Conservation (phyloP, 1,140 invertebrate genomes). For the Hormaphis cornu region DNA sequence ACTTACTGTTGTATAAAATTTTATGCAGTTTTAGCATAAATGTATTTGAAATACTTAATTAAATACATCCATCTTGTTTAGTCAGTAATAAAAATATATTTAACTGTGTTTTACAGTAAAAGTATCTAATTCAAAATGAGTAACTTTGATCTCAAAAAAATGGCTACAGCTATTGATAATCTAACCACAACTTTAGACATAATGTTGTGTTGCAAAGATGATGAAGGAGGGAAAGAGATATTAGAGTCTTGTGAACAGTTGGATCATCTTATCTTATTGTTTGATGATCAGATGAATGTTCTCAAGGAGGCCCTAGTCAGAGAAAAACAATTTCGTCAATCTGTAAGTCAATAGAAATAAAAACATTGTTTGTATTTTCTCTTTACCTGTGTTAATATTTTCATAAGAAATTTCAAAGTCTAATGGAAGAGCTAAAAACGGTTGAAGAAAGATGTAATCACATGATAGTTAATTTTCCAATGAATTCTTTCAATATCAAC, state of each 20-base stretch:
- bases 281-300: slow-evolving; percentile 8
- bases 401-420: slow-evolving; percentile 5
- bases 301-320: neutral
- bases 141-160: slow-evolving; percentile 10
- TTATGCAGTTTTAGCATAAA: too few species aligned
- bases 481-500: neutral
- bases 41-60: too few species aligned
- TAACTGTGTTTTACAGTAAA: neutral
- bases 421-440: neutral
- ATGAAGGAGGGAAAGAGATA: slow-evolving; percentile 5
- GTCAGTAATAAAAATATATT: too few species aligned
- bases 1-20: too few species aligned
- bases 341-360: neutral
- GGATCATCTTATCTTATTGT: neutral
- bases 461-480: neutral
- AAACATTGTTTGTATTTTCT: neutral
- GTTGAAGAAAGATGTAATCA: slow-evolving; percentile 16
- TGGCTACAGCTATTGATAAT: slow-evolving; percentile 1
- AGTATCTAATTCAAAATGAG: neutral
- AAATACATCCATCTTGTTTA: too few species aligned
- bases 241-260: slow-evolving; percentile 2
- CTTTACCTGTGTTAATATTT: neutral
- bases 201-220: slow-evolving; percentile 16
- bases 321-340: slow-evolving; percentile 7
- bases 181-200: slow-evolving; percentile 7